Base-by-base conservation (phyloP, 2,113 vertebrate species). In the Megaleporinus macrocephalus region DNA sequence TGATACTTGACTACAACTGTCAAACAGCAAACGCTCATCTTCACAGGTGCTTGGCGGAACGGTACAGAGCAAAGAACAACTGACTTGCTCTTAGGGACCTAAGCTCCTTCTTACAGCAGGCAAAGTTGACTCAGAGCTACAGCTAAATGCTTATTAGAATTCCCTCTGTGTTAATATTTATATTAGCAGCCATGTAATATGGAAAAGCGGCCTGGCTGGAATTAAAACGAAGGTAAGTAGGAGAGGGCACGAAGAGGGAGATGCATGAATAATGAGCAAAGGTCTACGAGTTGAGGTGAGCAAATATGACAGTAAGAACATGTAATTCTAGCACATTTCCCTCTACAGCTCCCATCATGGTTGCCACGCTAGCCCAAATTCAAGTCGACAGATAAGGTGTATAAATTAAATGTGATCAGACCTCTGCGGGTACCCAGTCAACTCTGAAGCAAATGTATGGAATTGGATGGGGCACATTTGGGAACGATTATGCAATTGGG, bases 81-180 rank as follows among this genome's bases (percentile, higher is more conserved):
- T 22, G 20, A 4, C 14, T 55, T 55, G 53, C 20, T 55, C 53
- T 55, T 20, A 6, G 53, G 53, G 18, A 22, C 53, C 6, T 0
- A 55, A 55, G 20, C 57, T 24, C 57, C 1, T 57, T 24, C 10
- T 12, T 12, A 61, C 2, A 9, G 57, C 24, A 61, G 57, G 24
- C 10, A 61, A 61, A 12, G n/a, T 11, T 61, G 57, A 61, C 10
- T 61, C 12, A 26, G 11, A 29, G 22, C 44, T 20, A 29, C 27
- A 55, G 27, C 49, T 57, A 44, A 59, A 75, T 61, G 77, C 26
- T 15, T 65, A 73, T 73, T 80, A 63, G 20, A 47, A 49, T 33
- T 51, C 61, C 71, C 71, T 51, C 57, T 55, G 71, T 59, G 26
- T 51, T 59, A 75, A 30, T 75, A 79, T 81, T 73, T 74, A 73